These are phyloP conservation scores for Oncopodura yosiiana DNA, from an alignment of 1,140 invertebrate genomes.

Conservation along the genomic window DNA sequence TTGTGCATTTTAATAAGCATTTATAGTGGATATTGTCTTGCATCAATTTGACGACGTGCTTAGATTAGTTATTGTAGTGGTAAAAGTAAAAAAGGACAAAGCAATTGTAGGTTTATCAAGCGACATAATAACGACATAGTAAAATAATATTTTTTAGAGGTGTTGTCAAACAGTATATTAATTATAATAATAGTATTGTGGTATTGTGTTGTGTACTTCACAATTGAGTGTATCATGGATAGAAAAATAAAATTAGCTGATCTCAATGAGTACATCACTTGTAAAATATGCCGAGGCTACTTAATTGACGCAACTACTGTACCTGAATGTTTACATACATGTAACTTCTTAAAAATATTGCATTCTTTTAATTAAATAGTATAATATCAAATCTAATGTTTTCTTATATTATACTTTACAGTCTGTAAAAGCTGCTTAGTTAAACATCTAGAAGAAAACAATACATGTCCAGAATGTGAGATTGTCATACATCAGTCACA, in stretches of 20 bases:
- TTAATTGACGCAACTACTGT: constrained; percentile 95
- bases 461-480: constrained; percentile 92
- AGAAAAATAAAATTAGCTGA: constrained; percentile 80
- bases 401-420: constrained; percentile 43
- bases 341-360: constrained; percentile 50
- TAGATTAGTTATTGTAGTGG: too few species aligned
- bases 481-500: constrained; percentile 96
- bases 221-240: too few species aligned
- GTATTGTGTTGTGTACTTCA: too few species aligned
- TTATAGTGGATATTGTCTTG: too few species aligned
- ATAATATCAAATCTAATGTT: constrained; percentile 15
- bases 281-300: constrained; percentile 91
- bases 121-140: too few species aligned
- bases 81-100: too few species aligned
- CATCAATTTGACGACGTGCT: too few species aligned
- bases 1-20: too few species aligned
- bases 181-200: too few species aligned
- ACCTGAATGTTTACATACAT: constrained; percentile 94
- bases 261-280: constrained; percentile 85
- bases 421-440: constrained; percentile 97
- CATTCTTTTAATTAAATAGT: neutral
- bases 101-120: too few species aligned
- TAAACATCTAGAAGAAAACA: constrained; percentile 92
- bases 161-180: too few species aligned
- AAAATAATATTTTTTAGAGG: too few species aligned